A percentile compares a stretch with the other conserved stretches of the same genome.
These are phyloP conservation scores for Dermochelys coriacea DNA, from an alignment of 2,797 vertebrate species.

Conservation along the genomic window DNA sequence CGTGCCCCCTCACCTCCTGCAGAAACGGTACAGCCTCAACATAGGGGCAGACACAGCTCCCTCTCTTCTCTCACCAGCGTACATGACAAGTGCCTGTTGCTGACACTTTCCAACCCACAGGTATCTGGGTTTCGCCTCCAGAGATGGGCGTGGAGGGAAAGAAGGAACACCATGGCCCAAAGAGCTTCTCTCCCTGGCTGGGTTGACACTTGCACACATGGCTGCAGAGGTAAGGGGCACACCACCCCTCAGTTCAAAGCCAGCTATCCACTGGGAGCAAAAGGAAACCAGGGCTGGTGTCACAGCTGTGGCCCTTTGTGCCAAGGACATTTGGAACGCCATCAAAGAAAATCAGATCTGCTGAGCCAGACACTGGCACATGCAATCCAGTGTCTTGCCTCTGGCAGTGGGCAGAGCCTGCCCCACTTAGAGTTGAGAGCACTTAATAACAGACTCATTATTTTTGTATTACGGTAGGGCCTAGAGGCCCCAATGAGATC, in stretches of 20 bases:
- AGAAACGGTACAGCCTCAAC: not conserved
- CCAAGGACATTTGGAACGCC: slow-evolving; percentile 75
- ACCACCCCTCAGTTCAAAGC: not conserved
- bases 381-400: not conserved
- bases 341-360: slow-evolving; percentile 75
- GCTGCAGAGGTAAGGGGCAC: too few species aligned
- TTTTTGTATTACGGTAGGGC: slow-evolving; percentile 74
- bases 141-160: not conserved
- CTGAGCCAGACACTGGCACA: slow-evolving; percentile 78
- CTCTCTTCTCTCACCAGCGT: not conserved
- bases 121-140: not conserved
- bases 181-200: not conserved
- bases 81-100: too few species aligned
- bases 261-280: slow-evolving; percentile 48
- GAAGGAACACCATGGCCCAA: not conserved
- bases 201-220: too few species aligned
- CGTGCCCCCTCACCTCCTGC: not conserved
- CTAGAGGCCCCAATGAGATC: slow-evolving; percentile 70
- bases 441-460: slow-evolving; percentile 77
- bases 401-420: not conserved
- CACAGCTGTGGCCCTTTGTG: slow-evolving; percentile 72
- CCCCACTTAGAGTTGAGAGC: slow-evolving; percentile 55
- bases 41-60: not conserved
- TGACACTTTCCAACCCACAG: not conserved
- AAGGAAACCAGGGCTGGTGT: slow-evolving; percentile 62